phyloP scores from a whole-genome alignment of 2,888 invertebrate genomes.

The Augiades crinisus region DNA sequence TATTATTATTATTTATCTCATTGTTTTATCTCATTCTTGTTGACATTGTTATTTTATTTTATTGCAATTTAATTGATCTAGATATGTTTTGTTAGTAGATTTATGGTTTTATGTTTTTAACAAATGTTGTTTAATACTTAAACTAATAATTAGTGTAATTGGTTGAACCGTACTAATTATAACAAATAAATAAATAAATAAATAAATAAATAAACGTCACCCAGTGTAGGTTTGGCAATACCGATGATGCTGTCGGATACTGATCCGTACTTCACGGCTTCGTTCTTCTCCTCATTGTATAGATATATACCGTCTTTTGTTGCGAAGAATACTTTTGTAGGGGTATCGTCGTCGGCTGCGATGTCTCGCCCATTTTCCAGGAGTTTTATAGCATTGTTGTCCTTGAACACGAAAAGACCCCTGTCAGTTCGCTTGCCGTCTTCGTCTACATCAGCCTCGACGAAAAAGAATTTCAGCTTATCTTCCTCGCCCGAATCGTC shows the following conservation, averaged over 20 bases:
- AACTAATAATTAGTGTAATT: no score
- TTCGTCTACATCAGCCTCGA: constrained; percentile 35
- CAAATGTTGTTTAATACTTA: no score
- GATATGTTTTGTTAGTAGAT: no score
- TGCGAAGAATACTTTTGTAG: constrained; percentile 29
- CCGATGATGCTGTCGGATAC: constrained; percentile 37
- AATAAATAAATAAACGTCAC: no score
- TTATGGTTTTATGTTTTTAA: no score
- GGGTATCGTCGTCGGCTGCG: constrained; percentile 28
- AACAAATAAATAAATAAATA: no score
- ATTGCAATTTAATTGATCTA: no score
- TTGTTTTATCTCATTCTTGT: no score
- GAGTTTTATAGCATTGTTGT: constrained; percentile 31
- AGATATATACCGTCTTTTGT: constrained; percentile 33
- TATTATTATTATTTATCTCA: no score
- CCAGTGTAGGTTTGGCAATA: constrained; percentile 31
- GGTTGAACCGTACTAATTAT: no score
- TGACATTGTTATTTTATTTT: no score
- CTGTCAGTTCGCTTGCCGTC: constrained; percentile 27
- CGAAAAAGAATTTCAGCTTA: constrained; percentile 40
- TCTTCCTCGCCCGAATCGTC: constrained; percentile 19
- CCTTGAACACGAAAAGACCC: constrained; percentile 30
- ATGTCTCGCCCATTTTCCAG: constrained; percentile 31
- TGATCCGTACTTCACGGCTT: constrained; percentile 38
- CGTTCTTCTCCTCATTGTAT: constrained; percentile 23